phyloP scores from a whole-genome alignment of 1,140 invertebrate genomes.

The Hyphantria cunea region DNA sequence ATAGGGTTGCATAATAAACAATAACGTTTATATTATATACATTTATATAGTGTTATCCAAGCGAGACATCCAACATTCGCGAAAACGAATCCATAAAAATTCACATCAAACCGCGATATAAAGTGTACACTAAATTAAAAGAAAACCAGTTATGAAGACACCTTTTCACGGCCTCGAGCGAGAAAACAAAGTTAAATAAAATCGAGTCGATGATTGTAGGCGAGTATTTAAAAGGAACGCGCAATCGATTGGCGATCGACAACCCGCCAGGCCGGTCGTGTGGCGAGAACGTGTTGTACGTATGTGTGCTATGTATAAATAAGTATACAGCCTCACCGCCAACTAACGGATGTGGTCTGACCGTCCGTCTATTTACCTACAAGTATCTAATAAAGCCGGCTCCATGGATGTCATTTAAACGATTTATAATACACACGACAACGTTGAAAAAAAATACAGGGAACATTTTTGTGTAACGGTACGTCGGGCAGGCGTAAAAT shows the following conservation, averaged over 20 bases:
- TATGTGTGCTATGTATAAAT: constrained; percentile 18
- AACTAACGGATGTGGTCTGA: constrained; percentile 57
- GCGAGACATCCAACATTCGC: neutral
- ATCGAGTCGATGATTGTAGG: constrained; percentile 32
- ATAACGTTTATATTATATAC: too few species aligned
- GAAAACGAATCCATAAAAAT: constrained; percentile 21
- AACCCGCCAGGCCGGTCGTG: constrained; percentile 53
- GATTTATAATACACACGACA: constrained; percentile 18
- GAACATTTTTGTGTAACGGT: constrained; percentile 25
- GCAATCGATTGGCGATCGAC: constrained; percentile 65
- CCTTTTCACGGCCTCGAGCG: constrained; percentile 23
- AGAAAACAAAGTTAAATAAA: constrained; percentile 37
- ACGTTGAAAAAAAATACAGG: constrained; percentile 33
- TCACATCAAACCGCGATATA: constrained; percentile 12
- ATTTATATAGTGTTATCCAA: too few species aligned
- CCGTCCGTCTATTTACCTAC: constrained; percentile 50
- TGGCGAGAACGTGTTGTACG: constrained; percentile 7
- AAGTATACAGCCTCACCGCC: constrained; percentile 33
- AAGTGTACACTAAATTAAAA: constrained; percentile 6
- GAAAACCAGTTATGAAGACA: constrained; percentile 30
- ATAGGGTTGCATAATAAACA: too few species aligned
- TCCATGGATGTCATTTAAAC: constrained; percentile 32
- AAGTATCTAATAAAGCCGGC: constrained; percentile 42
- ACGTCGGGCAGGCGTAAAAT: constrained; percentile 15
- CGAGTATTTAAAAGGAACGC: constrained; percentile 50